Evolutionary conservation across 2,888 invertebrate species (phyloP).

Genomic region (Caenorhabditis sp.): DNA sequence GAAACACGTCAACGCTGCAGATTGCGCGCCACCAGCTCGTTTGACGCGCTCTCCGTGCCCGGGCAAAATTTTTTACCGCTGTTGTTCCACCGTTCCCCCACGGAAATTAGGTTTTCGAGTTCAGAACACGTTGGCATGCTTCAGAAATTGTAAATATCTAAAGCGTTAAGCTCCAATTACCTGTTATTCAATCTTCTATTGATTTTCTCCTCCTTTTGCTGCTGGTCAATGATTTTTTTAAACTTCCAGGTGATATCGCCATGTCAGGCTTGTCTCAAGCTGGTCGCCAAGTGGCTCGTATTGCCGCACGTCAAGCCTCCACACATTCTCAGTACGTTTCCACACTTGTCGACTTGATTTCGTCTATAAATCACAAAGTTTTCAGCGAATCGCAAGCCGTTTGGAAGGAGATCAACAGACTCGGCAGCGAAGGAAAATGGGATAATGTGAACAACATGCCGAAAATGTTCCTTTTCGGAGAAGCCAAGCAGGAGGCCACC

Average conservation of each 20-base stretch:
- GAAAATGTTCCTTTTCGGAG: conserved; percentile 66
- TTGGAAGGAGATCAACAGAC: conserved; percentile 72
- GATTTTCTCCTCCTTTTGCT: not conserved
- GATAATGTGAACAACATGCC: conserved; percentile 73
- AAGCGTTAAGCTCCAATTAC: too few relatives aligned
- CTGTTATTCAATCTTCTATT: too few relatives aligned
- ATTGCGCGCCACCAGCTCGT: not conserved
- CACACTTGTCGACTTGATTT: not conserved
- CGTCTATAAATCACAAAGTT: not conserved
- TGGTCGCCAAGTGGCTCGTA: conserved; percentile 35
- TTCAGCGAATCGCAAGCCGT: conserved; percentile 50
- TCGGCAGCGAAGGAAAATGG: conserved; percentile 74
- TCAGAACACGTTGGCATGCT: too few relatives aligned
- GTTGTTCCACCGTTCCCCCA: too few relatives aligned
- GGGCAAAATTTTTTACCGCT: conserved; percentile 18
- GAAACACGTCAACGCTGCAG: conserved; percentile 14
- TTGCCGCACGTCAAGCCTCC: conserved; percentile 51
- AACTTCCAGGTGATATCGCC: conserved; percentile 30
- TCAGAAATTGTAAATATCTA: too few relatives aligned
- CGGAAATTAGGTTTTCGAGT: too few relatives aligned
- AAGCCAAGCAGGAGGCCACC: conserved; percentile 65
- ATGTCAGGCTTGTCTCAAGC: conserved; percentile 48
- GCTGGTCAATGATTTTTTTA: not conserved
- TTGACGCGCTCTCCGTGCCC: not conserved
- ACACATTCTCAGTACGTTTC: conserved; percentile 53